Base-by-base conservation (phyloP, 2,888 invertebrate genomes). In the Dryadula phaetusa region DNA sequence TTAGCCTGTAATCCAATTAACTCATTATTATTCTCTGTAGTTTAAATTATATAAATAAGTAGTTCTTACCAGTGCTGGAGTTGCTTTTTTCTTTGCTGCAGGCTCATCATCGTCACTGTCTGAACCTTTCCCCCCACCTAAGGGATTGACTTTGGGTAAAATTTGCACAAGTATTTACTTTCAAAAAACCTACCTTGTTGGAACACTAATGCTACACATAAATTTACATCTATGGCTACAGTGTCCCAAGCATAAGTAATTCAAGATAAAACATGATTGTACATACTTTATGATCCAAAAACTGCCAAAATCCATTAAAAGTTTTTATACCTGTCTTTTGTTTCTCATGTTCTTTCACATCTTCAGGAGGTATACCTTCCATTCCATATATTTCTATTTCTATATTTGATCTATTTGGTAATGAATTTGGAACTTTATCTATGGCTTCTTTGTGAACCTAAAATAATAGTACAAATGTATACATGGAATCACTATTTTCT, bases 311-410 rank as follows among this genome's bases (percentile, higher is more conserved):
- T 67, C 72, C 75, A 79, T 69, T 82, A 77, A 68, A 72, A 72
- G 79, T 82, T 82, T 87, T 86, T 89, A 90, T 92, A 93, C 93
- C 93, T 90, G 94, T 93, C 84, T 97, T 97, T 84, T 97, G 97
- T 79, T 96, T 95, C 90, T 99, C 99, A 90, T 99, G 99, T 84
- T 98, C 98, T 85, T 96, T 96, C 72, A 98, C 87, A 93, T 99
- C 99, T 79, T 97, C 97, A 64, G 97, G 95, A 34, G 99, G 99
- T 82, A 99, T 99, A 77, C 99, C 99, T 94, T 99, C 99, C 99
- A 99, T 99, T 76, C 99, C 99, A 94, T 99, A 99, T 83, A 99
- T 99, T 94, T 99, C 99, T 88, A 99, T 98, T 93, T 99, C 99
- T 85, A 99, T 98, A 93, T 99, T 99, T 83, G 98, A 98, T 86